Conservation (phyloP, 2,797 vertebrate species). For the Gila robusta region DNA sequence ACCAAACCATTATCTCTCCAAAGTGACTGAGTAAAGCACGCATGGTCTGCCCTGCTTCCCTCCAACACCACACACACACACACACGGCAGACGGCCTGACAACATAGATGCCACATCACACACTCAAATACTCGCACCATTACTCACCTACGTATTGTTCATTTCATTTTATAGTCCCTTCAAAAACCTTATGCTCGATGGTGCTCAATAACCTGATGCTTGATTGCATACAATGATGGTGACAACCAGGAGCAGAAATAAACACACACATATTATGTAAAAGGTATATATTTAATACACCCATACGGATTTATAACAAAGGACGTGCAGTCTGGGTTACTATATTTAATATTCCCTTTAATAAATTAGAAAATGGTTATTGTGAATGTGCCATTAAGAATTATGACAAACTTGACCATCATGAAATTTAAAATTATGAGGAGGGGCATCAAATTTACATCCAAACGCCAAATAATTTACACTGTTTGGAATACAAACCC, state of each 20-base stretch:
- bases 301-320: background rate
- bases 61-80: constrained; percentile 16
- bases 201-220: background rate
- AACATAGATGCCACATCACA: background rate
- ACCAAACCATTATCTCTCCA: constrained; percentile 35
- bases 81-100: background rate
- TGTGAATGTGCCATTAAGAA: background rate
- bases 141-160: background rate
- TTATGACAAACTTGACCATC: background rate
- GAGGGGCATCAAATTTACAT: background rate
- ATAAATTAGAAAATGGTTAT: background rate
- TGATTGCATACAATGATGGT: background rate
- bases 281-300: background rate
- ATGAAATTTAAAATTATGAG: background rate
- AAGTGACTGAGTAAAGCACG: constrained; percentile 25
- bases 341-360: background rate
- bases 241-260: background rate
- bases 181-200: background rate
- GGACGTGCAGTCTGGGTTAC: background rate
- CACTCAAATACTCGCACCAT: background rate
- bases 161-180: background rate
- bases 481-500: background rate
- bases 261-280: background rate
- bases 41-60: constrained; percentile 1
- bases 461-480: background rate